These are phyloP conservation scores for Hyphantria cunea DNA, from an alignment of 1,140 invertebrate species.

Conservation along the genomic window DNA sequence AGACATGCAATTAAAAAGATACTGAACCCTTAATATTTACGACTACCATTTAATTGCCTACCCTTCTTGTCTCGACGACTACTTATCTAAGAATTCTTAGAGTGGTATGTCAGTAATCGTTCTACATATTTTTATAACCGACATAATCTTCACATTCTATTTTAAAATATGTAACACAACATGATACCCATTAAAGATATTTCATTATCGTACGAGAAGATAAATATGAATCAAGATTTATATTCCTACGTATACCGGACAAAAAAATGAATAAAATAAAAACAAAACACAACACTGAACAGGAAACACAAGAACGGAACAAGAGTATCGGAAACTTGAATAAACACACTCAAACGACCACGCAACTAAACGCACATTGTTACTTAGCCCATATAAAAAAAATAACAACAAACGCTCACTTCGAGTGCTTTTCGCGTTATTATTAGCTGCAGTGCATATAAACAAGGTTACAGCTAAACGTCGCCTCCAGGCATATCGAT, in stretches of 20 bases:
- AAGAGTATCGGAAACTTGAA: conserved; percentile 43
- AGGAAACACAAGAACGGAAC: conserved; percentile 37
- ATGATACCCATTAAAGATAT: too few species aligned
- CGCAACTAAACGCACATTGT: conserved; percentile 38
- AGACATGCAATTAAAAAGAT: conserved; percentile 1
- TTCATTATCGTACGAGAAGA: too few species aligned
- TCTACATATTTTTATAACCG: conserved; percentile 22
- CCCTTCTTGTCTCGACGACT: conserved; percentile 6
- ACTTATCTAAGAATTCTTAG: conserved; percentile 17
- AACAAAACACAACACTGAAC: conserved; percentile 27
- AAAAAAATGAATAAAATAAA: conserved; percentile 14
- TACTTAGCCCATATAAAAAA: conserved; percentile 53
- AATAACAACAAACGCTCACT: conserved; percentile 52
- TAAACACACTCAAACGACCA: conserved; percentile 46
- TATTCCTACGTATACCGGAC: too few species aligned
- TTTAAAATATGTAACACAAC: background rate
- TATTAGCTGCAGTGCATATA: conserved; percentile 74
- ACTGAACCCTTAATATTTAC: conserved; percentile 7
- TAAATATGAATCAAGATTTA: too few species aligned
- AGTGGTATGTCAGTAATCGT: conserved; percentile 12
- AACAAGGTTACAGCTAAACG: conserved; percentile 69
- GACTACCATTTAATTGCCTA: conserved; percentile 1
- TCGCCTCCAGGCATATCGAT: conserved; percentile 67
- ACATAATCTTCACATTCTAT: conserved; percentile 18
- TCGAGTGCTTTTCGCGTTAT: conserved; percentile 69